Conservation (phyloP, 1,140 invertebrate genomes). For the Capitella teleta region DNA sequence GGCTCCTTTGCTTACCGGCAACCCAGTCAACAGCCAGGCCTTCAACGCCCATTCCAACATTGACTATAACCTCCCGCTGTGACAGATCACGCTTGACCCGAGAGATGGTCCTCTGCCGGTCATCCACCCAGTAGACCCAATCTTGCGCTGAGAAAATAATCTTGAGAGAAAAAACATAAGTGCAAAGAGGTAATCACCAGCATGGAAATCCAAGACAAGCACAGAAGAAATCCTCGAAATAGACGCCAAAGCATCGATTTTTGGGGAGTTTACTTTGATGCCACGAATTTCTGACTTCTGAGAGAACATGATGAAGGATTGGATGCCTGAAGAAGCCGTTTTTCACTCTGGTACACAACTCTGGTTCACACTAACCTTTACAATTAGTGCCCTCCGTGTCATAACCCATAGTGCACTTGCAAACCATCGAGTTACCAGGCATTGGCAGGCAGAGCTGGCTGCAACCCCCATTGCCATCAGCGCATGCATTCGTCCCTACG, state of each 20-base stretch:
- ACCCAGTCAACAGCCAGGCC: conserved; percentile 55
- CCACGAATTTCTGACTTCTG: conserved; percentile 64
- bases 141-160: conserved; percentile 29
- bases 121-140: conserved; percentile 70
- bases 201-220: conserved; percentile 62
- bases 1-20: conserved; percentile 41
- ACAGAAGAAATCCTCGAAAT: conserved; percentile 66
- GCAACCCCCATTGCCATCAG: conserved; percentile 56
- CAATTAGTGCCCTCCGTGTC: conserved; percentile 46
- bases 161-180: not conserved
- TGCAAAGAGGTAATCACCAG: conserved; percentile 30
- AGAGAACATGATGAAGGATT: conserved; percentile 66
- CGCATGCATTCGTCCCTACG: conserved; percentile 62
- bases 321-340: conserved; percentile 26
- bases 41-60: conserved; percentile 47
- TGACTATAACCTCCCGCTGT: conserved; percentile 48
- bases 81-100: conserved; percentile 68
- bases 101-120: conserved; percentile 59
- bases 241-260: conserved; percentile 54
- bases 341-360: not conserved
- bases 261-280: conserved; percentile 46
- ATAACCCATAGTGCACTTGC: conserved; percentile 68
- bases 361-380: conserved; percentile 31
- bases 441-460: conserved; percentile 67
- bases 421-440: conserved; percentile 47